phyloP scores from a whole-genome alignment of 2,888 invertebrate genomes.

The Leucophora obtusa region DNA sequence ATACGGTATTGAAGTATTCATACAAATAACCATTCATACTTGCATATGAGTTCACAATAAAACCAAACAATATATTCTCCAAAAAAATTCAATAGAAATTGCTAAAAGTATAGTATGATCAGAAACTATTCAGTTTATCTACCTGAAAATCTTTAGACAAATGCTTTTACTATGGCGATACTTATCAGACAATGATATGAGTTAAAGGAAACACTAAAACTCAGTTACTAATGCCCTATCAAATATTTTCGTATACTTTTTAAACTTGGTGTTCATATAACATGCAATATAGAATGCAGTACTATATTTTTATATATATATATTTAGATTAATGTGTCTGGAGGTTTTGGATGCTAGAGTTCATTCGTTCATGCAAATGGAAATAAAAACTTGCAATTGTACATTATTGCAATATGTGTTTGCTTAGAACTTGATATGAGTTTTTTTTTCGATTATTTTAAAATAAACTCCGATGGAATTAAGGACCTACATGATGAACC shows the following conservation, averaged over 20 bases:
- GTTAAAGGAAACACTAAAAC: neutral
- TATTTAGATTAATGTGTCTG: constrained; percentile 42
- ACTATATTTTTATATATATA: neutral
- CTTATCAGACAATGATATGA: too few species aligned
- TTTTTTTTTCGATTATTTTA: too few species aligned
- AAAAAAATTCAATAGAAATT: constrained; percentile 36
- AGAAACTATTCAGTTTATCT: too few species aligned
- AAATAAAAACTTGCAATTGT: constrained; percentile 22
- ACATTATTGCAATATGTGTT: constrained; percentile 25
- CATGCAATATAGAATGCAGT: too few species aligned
- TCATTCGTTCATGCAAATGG: constrained; percentile 10
- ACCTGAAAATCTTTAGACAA: neutral
- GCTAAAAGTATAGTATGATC: too few species aligned
- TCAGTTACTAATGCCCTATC: too few species aligned
- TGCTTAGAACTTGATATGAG: constrained; percentile 19
- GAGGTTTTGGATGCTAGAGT: constrained; percentile 34
- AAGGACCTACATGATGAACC: too few species aligned
- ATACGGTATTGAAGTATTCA: constrained; percentile 35
- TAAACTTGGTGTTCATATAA: too few species aligned
- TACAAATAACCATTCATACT: neutral
- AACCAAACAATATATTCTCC: constrained; percentile 21
- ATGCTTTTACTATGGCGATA: neutral
- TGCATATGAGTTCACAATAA: neutral
- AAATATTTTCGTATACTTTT: too few species aligned
- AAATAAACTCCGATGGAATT: too few species aligned